phyloP scores from a whole-genome alignment of 2,888 invertebrate genomes.

The Andrena marginata region DNA sequence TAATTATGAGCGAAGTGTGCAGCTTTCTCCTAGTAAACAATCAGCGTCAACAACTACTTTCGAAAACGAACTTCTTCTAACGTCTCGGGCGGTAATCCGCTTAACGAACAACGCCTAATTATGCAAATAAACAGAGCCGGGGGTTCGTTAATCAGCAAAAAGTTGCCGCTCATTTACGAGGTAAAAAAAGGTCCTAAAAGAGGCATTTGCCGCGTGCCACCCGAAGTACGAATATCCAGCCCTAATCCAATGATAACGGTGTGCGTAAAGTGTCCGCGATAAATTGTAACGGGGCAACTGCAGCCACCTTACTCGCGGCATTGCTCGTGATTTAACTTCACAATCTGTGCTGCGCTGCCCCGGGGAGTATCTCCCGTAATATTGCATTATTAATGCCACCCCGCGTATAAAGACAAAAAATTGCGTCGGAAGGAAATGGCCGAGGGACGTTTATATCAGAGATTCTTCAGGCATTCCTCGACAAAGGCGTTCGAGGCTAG shows the following conservation, averaged over 20 bases:
- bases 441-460: constrained; percentile 17
- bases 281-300: constrained; percentile 32
- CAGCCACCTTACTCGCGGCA: constrained; percentile 15
- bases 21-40: no score
- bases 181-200: no score
- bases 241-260: constrained; percentile 39
- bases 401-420: constrained; percentile 30
- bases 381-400: constrained; percentile 43
- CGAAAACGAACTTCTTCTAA: no score
- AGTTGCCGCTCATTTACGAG: neutral
- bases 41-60: no score
- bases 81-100: neutral
- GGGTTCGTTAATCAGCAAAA: neutral
- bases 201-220: neutral
- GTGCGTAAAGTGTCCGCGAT: constrained; percentile 9
- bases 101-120: neutral
- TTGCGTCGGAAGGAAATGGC: neutral
- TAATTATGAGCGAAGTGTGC: no score
- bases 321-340: constrained; percentile 28
- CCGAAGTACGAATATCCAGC: constrained; percentile 23
- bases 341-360: constrained; percentile 7
- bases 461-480: constrained; percentile 24
- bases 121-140: neutral
- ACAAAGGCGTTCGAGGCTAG: neutral
- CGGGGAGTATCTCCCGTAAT: constrained; percentile 12